These are phyloP conservation scores for Choreutis nemorana DNA, from an alignment of 2,888 invertebrate species.

Conservation along the genomic window DNA sequence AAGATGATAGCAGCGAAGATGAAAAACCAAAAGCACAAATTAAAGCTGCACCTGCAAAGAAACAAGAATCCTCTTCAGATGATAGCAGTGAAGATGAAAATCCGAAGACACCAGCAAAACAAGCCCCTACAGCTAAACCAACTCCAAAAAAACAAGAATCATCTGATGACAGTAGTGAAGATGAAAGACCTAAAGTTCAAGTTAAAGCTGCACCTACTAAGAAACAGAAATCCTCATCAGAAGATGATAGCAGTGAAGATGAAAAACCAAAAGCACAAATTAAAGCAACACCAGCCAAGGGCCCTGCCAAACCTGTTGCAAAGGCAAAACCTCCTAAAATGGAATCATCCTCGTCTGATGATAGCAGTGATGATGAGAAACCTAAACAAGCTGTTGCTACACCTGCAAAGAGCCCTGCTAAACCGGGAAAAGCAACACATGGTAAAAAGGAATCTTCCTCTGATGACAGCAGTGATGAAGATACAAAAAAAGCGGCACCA, in stretches of 20 bases:
- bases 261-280: slow-evolving; percentile 27
- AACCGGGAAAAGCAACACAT: too few relatives aligned
- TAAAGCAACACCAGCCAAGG: slow-evolving; percentile 10
- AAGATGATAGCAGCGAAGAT: slow-evolving; percentile 26
- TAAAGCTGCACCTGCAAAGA: slow-evolving; percentile 17
- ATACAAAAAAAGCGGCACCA: slow-evolving; percentile 2
- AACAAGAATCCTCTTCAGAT: slow-evolving; percentile 32
- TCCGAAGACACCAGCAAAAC: slow-evolving; percentile 11
- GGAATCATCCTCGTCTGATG: slow-evolving; percentile 31
- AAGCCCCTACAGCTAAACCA: slow-evolving; percentile 12
- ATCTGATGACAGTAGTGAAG: slow-evolving; percentile 32
- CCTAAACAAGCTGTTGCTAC: slow-evolving; percentile 6
- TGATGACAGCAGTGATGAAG: slow-evolving; percentile 12
- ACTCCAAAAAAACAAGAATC: slow-evolving; percentile 16
- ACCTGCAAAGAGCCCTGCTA: slow-evolving; percentile 8
- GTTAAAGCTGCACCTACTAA: slow-evolving; percentile 15
- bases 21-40: slow-evolving; percentile 13
- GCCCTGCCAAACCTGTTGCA: slow-evolving; percentile 10
- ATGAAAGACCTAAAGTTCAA: slow-evolving; percentile 28
- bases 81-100: slow-evolving; percentile 30
- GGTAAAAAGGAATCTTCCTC: slow-evolving; percentile 17
- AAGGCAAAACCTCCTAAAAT: slow-evolving; percentile 16
- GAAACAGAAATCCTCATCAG: slow-evolving; percentile 25
- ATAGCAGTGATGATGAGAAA: slow-evolving; percentile 35
- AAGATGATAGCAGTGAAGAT: slow-evolving; percentile 33